A percentile compares a stretch with the other conserved stretches of the same genome.
Evolutionary conservation across 53 echinoderm and acorn worm genomes (phyloP).

Genomic region (Crossaster papposus): DNA sequence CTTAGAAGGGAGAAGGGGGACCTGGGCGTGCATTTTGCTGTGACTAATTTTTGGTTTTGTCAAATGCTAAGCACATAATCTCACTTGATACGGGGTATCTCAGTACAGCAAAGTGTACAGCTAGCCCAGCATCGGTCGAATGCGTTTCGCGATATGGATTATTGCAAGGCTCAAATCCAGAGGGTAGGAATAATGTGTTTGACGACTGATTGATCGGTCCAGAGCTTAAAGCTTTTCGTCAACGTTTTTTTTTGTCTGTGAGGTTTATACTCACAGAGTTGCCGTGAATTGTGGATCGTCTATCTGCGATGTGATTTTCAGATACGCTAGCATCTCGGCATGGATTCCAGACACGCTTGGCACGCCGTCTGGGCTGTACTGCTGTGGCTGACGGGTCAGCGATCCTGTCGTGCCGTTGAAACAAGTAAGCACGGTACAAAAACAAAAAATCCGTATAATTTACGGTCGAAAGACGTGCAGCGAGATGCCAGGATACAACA

Average conservation of each 20-base stretch:
- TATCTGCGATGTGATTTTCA: neutral
- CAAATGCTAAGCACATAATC: neutral
- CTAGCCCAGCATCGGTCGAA: neutral
- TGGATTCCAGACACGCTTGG: neutral
- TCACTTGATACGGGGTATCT: neutral
- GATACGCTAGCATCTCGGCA: neutral
- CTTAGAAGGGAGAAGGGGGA: too few relatives aligned
- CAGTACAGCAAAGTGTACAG: too few relatives aligned
- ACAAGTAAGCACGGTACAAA: neutral
- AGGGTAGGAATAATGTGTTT: neutral
- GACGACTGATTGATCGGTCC: neutral
- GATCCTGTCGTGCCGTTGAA: neutral
- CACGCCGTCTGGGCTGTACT: neutral
- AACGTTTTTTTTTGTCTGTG: neutral
- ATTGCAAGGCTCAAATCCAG: neutral
- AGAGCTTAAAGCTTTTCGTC: neutral
- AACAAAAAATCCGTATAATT: too few relatives aligned
- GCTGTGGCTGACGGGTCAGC: neutral
- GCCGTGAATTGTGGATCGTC: neutral
- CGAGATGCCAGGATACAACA: too few relatives aligned
- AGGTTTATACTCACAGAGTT: neutral
- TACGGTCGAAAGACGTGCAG: too few relatives aligned
- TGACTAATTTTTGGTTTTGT: neutral
- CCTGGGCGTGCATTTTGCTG: too few relatives aligned
- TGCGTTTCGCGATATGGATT: neutral